Evolutionary conservation across 2,888 invertebrate genomes (phyloP), one percentile per base, ranked within the genome.

Genomic region (Blastobasis lacticolella): DNA sequence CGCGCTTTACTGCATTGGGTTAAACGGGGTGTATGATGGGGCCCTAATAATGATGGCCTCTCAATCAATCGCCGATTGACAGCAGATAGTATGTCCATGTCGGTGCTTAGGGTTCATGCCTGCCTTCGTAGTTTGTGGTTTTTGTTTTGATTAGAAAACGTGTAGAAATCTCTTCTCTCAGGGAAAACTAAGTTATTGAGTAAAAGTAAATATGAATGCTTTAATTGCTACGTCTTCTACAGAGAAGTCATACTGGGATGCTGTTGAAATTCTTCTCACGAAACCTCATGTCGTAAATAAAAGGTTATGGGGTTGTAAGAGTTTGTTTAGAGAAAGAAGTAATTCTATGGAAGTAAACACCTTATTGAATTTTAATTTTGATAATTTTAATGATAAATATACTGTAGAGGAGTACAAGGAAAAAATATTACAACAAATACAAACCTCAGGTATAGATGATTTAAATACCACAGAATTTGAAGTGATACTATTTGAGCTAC

Each of bases 241-340:
- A 8, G 43, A 54, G n/a, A 52, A 56, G 38, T 65, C 60, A 37
- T 95, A 93, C 78, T 94, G 93, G 92, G 82, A 89, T 54, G 87
- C 92, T 1, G 74, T 93, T 49, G 71, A 81, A 49, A 89, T 95
- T 58, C 90, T 93, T 69, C 72, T 92, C 53, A 85, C 80, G 51
- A 92, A 92, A 72, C 93, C 94, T 49, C 93, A 94, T 71, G 88
- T 93, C 52, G 80, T 94, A 5, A 94, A 95, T 75, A 91, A 92
- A 63, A 91, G 93, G 71, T 80, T 95, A 67, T 90, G 91, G 73
- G 92, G 92, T 10, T 70, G 69, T 49, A 88, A 79, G 65, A 57
- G 73, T 52, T 69, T 79, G 63, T 62, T 61, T 50, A 69, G 58
- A 58, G 23, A 23, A 23, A 23, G 23, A 23, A 23, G 23, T 23